Percentiles rank a stretch among this genome's conserved stretches.
Evolutionary conservation across 2,113 vertebrate genomes (phyloP).

Genomic region (Gopherus evgoodei): DNA sequence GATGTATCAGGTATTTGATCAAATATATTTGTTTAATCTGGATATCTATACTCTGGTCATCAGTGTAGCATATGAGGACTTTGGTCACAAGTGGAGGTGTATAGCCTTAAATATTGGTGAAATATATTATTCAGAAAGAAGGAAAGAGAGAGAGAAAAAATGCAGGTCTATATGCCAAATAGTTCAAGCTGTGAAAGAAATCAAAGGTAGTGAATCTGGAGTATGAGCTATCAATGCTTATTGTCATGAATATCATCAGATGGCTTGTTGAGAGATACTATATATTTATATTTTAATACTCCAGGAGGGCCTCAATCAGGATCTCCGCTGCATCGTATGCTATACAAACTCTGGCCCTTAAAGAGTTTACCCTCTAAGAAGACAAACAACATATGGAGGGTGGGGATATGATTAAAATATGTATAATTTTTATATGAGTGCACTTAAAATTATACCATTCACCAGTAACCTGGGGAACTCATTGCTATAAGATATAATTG

Average conservation of each 20-base stretch:
- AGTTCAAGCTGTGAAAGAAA: not conserved
- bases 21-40: not conserved
- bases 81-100: not conserved
- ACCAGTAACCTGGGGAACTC: accelerated
- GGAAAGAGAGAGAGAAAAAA: not conserved
- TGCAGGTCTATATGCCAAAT: not conserved
- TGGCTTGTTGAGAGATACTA: not conserved
- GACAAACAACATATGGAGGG: not conserved
- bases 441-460: accelerated
- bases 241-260: not conserved
- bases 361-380: not conserved
- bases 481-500: not conserved
- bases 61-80: not conserved
- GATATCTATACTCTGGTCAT: not conserved
- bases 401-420: not conserved
- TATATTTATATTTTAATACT: not conserved
- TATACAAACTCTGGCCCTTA: not conserved
- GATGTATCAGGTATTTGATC: not conserved
- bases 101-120: not conserved
- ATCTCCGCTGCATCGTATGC: not conserved
- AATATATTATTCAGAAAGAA: not conserved
- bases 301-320: not conserved
- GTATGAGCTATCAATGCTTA: not conserved
- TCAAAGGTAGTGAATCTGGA: not conserved
- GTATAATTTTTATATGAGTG: not conserved